Conservation (phyloP, 1,140 invertebrate genomes). For the Grapholita molesta region DNA sequence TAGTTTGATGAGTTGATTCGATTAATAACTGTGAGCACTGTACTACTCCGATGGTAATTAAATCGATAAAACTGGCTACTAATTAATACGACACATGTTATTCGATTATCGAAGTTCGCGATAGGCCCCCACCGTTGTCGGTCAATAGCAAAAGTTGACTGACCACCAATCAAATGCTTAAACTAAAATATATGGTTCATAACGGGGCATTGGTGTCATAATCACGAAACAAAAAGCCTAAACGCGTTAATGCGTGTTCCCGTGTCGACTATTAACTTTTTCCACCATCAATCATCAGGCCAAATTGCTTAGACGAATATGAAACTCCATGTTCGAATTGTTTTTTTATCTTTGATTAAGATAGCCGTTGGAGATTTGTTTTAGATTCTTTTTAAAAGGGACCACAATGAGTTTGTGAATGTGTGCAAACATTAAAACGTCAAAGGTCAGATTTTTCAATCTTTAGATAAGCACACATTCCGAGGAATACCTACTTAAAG, state of each 20-base stretch:
- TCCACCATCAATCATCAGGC: slow-evolving; percentile 25
- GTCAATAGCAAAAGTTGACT: background rate
- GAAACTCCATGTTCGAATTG: background rate
- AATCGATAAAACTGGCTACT: background rate
- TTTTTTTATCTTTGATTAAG: background rate
- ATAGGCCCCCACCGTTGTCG: background rate
- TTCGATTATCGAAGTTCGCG: too few relatives aligned
- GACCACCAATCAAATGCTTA: background rate
- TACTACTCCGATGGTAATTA: background rate
- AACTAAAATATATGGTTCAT: background rate
- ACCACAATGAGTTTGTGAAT: too few relatives aligned
- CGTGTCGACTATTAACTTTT: slow-evolving; percentile 26
- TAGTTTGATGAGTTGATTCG: background rate
- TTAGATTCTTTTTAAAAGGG: too few relatives aligned
- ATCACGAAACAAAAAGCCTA: slow-evolving; percentile 13
- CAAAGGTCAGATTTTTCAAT: too few relatives aligned
- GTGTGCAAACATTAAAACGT: too few relatives aligned
- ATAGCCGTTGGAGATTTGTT: background rate
- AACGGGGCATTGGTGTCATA: background rate
- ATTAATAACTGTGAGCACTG: background rate
- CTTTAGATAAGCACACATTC: too few relatives aligned
- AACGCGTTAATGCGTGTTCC: slow-evolving; percentile 23
- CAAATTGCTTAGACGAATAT: slow-evolving; percentile 22
- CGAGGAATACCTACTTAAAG: too few relatives aligned
- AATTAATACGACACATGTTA: too few relatives aligned